Evolutionary conservation across 2,113 vertebrate species (phyloP), one percentile per base, ranked within the genome.

Genomic region (Planiliza haematocheilus): DNA sequence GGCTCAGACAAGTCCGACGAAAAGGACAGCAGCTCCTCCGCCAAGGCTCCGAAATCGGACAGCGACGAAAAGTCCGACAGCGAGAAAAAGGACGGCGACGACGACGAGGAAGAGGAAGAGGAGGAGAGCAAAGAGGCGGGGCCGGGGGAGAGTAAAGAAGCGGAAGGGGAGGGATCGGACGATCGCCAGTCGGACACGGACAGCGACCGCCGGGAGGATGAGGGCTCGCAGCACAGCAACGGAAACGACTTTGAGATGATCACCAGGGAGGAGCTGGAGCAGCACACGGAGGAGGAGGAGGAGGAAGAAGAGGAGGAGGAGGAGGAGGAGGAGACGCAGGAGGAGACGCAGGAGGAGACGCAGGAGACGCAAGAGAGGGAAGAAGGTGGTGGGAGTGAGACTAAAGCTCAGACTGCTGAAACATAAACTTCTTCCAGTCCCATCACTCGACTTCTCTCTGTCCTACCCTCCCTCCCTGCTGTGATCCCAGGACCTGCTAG

Each of bases 191-290:
- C 97, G 1, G 98, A 99, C 92, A 97, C 97, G 51, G 98, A 99
- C 94, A 98, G 97, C 85, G 97, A 99, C 91, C 95, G 96, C 50
- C 92, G 95, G 8, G 98, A 99, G 80, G 98, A 99, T 2, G 98
- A 99, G 63, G 94, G 96, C 4, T 99, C 97, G 57, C 97, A 99
- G 72, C 97, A 99, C 94, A 99, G 98, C 95, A 99, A 96, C 84
- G 97, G 97, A 70, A 99, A 99, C 92, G 98, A 99, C 94, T 99
- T 99, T 93, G 98, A 99, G 94, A 98, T 99, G 97, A 99, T 99
- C 91, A 99, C 97, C 88, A 96, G 97, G 81, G 98, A 99, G 82
- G 97, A 99, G 95, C 94, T 99, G 87, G 98, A 99, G 85, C 97
- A 99, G 93, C 96, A 98, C 84, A 98, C 97, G 9, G 97, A 97